A percentile compares a stretch with the other conserved stretches of the same genome.
These are phyloP conservation scores for Magallana angulata DNA, from an alignment of 1,140 invertebrate genomes.

Conservation along the genomic window DNA sequence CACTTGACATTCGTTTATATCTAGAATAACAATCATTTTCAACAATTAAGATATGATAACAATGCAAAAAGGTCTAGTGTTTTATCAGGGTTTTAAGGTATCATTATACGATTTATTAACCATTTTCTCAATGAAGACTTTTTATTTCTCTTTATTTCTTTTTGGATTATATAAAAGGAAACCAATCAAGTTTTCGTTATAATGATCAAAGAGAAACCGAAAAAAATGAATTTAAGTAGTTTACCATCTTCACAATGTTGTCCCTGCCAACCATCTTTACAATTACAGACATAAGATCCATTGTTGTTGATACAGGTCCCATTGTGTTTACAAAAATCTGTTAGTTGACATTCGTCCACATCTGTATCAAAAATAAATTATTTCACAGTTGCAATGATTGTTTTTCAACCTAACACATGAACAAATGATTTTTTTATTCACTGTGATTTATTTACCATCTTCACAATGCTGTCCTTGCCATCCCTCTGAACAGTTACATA, in stretches of 20 bases:
- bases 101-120: too few species aligned
- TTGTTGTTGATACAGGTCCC: slow-evolving; percentile 34
- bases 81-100: too few species aligned
- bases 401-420: background rate
- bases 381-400: background rate
- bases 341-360: slow-evolving; percentile 64
- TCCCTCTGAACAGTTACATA: slow-evolving; percentile 39
- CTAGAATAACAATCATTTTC: background rate
- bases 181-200: too few species aligned
- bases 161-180: too few species aligned
- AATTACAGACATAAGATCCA: slow-evolving; percentile 22
- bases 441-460: slow-evolving; percentile 45
- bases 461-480: slow-evolving; percentile 77
- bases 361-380: background rate
- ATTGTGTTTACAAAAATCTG: slow-evolving; percentile 31
- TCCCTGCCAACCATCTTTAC: slow-evolving; percentile 27
- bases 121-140: too few species aligned
- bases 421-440: background rate
- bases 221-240: too few species aligned
- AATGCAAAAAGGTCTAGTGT: too few species aligned
- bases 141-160: too few species aligned
- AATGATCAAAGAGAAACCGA: too few species aligned
- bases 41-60: too few species aligned
- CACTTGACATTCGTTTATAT: background rate
- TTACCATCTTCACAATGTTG: slow-evolving; percentile 12